Evolutionary conservation across 2,113 vertebrate species (phyloP), one percentile per base, ranked within the genome.

Genomic region (Propithecus coquereli): DNA sequence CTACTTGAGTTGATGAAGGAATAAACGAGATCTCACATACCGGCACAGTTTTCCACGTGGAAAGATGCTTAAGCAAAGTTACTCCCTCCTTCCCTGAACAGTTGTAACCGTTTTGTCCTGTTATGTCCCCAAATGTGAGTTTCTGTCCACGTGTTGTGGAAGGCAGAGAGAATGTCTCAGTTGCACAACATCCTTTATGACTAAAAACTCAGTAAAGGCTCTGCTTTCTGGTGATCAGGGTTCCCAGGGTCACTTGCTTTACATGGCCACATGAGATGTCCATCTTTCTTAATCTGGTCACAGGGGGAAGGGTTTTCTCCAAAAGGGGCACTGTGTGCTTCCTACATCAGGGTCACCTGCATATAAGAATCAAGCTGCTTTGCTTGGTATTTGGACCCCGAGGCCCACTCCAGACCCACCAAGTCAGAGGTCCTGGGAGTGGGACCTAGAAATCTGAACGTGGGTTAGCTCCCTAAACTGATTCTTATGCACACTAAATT

Each of bases 211-310:
- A 84, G 4, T 52, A 45, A 83, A 63, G 43, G 1, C 40, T 52
- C 61, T 14, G 34, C 40, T 66, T 47, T 77, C 65, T 6, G 47
- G 20, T 6, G n/a, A 54, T 8, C 8, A 66, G 65, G 12, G 40
- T 23, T 45, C 65, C 65, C 20, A 43, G 32, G 61, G 68, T 57
- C 27, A 0, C 37, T 50, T 17, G 61, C 43, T 32, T 43, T 70
- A 23, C 0, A 0, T 25, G 50, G 37, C 45, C 7, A 6, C 7
- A 0, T 43, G 47, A n/a, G 25, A 37, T 9, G 40, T 13, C 27
- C 66, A 6, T 32, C 81, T 37, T 22, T 65, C 63, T 87, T 71
- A 17, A 40, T 47, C 32, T 22, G 14, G 61, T 45, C 37, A 22
- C 0, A 8, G 0, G n/a, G 23, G 27, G 10, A 17, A 63, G 52